phyloP scores from a whole-genome alignment of 1,140 invertebrate genomes.

The Cyclina sinensis region DNA sequence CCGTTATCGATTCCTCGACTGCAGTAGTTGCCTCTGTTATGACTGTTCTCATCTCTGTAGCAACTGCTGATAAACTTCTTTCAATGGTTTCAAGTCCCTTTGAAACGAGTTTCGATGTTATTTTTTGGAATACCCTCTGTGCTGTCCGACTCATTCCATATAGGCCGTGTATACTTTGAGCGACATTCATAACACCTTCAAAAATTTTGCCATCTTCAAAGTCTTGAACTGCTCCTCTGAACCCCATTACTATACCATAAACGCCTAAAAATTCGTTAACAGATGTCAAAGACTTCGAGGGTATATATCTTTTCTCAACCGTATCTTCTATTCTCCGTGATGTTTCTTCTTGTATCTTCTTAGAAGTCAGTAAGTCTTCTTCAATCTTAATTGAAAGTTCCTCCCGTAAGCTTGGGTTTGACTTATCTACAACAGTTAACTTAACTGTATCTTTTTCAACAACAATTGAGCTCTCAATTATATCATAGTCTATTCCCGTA shows the following conservation, averaged over 20 bases:
- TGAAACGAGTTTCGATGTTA: neutral
- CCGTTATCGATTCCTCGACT: neutral
- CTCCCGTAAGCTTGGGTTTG: neutral
- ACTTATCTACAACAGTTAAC: neutral
- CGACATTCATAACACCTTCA: neutral
- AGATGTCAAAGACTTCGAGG: neutral
- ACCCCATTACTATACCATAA: constrained; percentile 6
- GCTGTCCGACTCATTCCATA: neutral
- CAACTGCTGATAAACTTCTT: neutral
- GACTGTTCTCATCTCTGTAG: neutral
- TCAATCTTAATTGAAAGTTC: neutral
- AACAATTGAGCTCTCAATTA: neutral
- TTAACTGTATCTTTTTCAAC: neutral
- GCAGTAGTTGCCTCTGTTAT: neutral
- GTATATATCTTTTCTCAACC: neutral
- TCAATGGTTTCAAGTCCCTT: neutral
- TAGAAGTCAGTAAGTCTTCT: neutral
- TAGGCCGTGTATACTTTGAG: neutral
- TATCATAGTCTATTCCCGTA: neutral
- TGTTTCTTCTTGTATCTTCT: neutral
- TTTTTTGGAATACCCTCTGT: neutral
- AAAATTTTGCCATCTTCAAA: neutral
- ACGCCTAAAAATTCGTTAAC: neutral
- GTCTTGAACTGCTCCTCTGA: constrained; percentile 6
- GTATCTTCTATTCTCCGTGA: neutral